Percentiles rank a stretch among this genome's conserved stretches.
Conservation (phyloP, 2,113 vertebrate genomes). For the Xiphorhynchus elegans region DNA sequence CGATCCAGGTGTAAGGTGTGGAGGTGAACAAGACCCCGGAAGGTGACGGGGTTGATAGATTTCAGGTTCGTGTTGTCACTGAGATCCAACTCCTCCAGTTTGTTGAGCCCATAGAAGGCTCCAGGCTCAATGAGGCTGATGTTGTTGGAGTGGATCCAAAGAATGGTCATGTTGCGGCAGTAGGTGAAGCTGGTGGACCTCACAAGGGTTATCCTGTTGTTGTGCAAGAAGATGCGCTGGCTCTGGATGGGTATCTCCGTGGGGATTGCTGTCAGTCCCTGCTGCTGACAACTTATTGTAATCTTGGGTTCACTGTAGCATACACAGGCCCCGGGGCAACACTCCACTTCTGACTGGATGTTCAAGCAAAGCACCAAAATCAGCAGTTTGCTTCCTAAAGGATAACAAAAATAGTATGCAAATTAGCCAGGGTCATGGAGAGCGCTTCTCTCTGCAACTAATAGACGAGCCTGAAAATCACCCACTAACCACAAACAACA, state of each 20-base stretch:
- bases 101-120: slow-evolving; percentile 88
- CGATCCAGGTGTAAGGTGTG: slow-evolving; percentile 94
- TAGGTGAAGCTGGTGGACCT: slow-evolving; percentile 90
- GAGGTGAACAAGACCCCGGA: slow-evolving; percentile 88
- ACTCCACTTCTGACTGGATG: slow-evolving; percentile 80
- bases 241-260: slow-evolving; percentile 89
- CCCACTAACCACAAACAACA: background rate
- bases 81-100: slow-evolving; percentile 94
- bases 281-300: slow-evolving; percentile 95
- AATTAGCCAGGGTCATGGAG: slow-evolving; percentile 18
- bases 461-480: background rate
- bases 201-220: slow-evolving; percentile 89
- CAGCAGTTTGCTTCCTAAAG: slow-evolving; percentile 88
- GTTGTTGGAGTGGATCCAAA: slow-evolving; percentile 96
- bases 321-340: slow-evolving; percentile 91
- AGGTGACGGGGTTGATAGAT: slow-evolving; percentile 87
- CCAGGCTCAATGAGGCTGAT: slow-evolving; percentile 90
- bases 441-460: background rate
- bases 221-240: slow-evolving; percentile 96
- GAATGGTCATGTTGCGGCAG: slow-evolving; percentile 91
- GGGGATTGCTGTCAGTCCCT: slow-evolving; percentile 91
- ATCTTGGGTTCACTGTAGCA: slow-evolving; percentile 95
- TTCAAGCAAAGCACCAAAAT: slow-evolving; percentile 92
- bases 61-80: slow-evolving; percentile 93
- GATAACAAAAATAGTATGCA: slow-evolving; percentile 39